These are phyloP conservation scores for Coelopa pilipes DNA, from an alignment of 2,888 invertebrate species.

Conservation along the genomic window DNA sequence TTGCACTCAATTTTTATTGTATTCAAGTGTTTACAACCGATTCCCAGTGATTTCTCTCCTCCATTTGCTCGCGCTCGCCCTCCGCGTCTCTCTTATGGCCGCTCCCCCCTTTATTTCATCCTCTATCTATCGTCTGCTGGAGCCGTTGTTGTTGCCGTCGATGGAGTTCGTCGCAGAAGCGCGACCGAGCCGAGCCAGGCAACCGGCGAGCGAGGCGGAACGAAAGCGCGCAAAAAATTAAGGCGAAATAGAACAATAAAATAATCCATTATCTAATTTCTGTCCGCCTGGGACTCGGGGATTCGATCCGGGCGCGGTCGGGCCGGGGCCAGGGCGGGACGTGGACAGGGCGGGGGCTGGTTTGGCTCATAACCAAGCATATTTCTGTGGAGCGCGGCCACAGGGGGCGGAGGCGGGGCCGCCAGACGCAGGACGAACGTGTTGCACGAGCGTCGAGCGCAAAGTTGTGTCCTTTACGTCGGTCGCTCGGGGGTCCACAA, in stretches of 20 bases:
- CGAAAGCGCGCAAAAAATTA: neutral
- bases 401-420: neutral
- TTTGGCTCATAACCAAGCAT: constrained; percentile 32
- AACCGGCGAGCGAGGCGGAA: neutral
- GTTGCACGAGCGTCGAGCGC: neutral
- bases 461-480: no score
- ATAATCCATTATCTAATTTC: constrained; percentile 41
- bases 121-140: neutral
- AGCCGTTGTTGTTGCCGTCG: neutral
- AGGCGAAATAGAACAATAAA: constrained; percentile 34
- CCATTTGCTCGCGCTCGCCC: neutral
- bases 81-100: no score
- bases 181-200: no score
- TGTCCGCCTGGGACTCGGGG: neutral
- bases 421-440: neutral
- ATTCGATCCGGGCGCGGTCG: no score
- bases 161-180: neutral
- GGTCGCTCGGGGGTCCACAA: neutral
- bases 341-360: neutral
- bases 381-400: neutral
- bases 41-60: neutral
- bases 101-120: neutral
- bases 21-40: no score
- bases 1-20: no score
- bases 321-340: no score